These are phyloP conservation scores for Steinernema carpocapsae DNA, from an alignment of 2,888 invertebrate species.

Conservation along the genomic window DNA sequence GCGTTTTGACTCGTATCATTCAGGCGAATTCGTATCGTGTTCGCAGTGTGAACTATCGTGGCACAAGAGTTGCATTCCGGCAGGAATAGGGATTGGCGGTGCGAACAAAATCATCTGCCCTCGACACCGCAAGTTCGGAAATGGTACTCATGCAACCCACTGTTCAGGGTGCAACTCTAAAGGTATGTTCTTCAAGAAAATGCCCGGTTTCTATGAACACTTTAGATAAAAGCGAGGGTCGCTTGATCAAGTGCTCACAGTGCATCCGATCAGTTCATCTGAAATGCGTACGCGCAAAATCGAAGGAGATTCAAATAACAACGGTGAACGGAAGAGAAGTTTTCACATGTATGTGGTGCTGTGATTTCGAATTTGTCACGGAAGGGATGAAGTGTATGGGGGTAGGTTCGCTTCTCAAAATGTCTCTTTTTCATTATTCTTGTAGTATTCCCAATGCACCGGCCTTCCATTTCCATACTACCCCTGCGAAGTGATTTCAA, in stretches of 20 bases:
- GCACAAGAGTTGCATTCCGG: constrained; percentile 13
- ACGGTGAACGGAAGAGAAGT: background rate
- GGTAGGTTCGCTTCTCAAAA: background rate
- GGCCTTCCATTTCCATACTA: constrained; percentile 10
- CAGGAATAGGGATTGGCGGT: background rate
- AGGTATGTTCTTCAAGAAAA: background rate
- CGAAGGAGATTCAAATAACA: background rate
- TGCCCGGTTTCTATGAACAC: background rate
- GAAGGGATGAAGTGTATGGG: constrained; percentile 1
- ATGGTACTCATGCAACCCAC: background rate
- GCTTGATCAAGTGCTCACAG: background rate
- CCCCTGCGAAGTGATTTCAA: background rate
- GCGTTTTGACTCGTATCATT: background rate
- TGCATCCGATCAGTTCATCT: constrained; percentile 4
- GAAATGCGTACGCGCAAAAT: background rate
- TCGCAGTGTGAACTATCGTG: constrained; percentile 25
- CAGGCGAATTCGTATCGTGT: background rate
- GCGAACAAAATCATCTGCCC: background rate
- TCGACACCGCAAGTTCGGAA: background rate
- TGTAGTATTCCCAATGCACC: constrained; percentile 3
- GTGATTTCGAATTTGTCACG: constrained; percentile 6
- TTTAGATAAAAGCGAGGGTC: background rate
- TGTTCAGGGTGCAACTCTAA: background rate
- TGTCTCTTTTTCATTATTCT: background rate
- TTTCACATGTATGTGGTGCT: constrained; percentile 15